Evolutionary conservation across 2,888 invertebrate genomes (phyloP), one percentile per base, ranked within the genome.

Genomic region (Rotaria sp.): DNA sequence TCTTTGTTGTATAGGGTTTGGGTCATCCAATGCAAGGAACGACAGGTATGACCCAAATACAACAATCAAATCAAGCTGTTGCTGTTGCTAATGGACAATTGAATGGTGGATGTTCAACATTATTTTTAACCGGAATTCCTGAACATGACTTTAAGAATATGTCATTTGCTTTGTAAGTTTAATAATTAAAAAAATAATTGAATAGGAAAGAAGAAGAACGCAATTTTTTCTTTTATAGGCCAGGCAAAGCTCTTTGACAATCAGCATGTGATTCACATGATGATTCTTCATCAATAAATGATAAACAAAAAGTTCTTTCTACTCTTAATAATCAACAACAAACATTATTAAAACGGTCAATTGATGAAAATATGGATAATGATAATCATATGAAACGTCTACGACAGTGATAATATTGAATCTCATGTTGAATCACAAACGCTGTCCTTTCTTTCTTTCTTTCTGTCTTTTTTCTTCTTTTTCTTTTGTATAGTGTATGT

Each of bases 181-280:
- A 4, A 11, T 59, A 15, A 50, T 50, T 50, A 3, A 15, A 50
- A 50, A 50, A 50, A 50, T 15, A 50, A 50, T 1, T 3, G 8
- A 41, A 41, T 50, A 15, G 13, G 15, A 50, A 50, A 50, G 3
- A 57, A 18, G 3, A 59, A 30, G 4, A 21, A 52, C 13, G 3
- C 11, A 30, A 59, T 15, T 30, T 2, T 67, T 67, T 7, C 21
- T 67, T 67, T 35, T 35, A 45, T 13, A 80, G 80, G 26, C 80
- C 80, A 11, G 45, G 80, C 3, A 80, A 80, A 80, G 80, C 80
- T n/a, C 80, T 80, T 80, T 80, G 80, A 80, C 80, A 80, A 80
- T 80, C 80, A 80, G n/a, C 80, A 7, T 80, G 35, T 80, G 80
- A 80, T 80, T 45, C 41, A 80, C 45, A 80, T 80, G 80, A 80